phyloP scores from a whole-genome alignment of 2,113 vertebrate species.

The Todiramphus chloris region DNA sequence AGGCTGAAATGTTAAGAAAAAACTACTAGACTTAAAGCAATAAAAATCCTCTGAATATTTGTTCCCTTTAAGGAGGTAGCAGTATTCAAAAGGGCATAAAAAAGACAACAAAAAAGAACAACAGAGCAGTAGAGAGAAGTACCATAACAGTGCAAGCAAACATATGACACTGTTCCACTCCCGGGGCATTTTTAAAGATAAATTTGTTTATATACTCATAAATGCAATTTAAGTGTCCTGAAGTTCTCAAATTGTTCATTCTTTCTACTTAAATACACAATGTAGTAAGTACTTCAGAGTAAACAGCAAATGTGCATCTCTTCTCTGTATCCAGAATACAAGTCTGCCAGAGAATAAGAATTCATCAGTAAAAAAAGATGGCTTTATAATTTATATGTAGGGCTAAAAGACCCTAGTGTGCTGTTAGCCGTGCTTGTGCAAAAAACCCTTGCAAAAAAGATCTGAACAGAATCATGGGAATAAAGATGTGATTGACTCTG shows the following conservation, averaged over 20 bases:
- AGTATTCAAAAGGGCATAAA: not conserved
- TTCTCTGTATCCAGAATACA: not conserved
- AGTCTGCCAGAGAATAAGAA: not conserved
- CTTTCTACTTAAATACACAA: not conserved
- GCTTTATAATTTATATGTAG: not conserved
- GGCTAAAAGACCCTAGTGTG: not conserved
- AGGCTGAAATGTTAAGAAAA: not conserved
- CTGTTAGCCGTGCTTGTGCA: not conserved
- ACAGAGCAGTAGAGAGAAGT: not conserved
- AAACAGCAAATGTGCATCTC: not conserved
- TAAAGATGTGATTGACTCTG: not conserved
- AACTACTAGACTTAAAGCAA: not conserved
- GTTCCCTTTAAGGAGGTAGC: not conserved
- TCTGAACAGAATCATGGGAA: not conserved
- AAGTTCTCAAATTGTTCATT: not conserved
- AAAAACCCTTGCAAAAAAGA: constrained; percentile 6
- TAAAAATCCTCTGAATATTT: not conserved
- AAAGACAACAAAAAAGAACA: not conserved
- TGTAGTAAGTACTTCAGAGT: not conserved
- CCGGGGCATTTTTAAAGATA: not conserved
- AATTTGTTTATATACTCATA: not conserved
- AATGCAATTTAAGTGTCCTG: not conserved
- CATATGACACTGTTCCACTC: not conserved
- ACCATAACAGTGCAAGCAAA: not conserved
- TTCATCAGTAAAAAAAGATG: too few relatives aligned